Conservation (phyloP, 2,888 invertebrate species). For the Caenorhabditis japonica region DNA sequence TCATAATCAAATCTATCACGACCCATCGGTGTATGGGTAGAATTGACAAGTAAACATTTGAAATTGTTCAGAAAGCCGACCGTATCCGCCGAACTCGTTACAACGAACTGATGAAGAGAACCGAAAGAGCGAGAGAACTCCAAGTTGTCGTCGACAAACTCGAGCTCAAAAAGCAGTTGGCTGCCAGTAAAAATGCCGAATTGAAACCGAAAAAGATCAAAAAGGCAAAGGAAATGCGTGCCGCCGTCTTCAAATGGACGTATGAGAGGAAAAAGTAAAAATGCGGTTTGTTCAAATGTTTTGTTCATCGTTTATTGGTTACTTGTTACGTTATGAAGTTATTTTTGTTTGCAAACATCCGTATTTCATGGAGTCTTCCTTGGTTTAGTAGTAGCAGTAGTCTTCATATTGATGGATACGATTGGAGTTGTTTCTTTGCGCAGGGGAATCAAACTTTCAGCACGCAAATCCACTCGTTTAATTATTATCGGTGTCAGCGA, state of each 20-base stretch:
- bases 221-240: slow-evolving; percentile 66
- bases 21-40: no score
- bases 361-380: neutral
- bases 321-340: slow-evolving; percentile 17
- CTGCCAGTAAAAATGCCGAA: slow-evolving; percentile 51
- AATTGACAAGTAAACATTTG: no score
- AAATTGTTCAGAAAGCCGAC: slow-evolving; percentile 69
- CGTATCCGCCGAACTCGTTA: slow-evolving; percentile 66
- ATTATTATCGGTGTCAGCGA: slow-evolving; percentile 34
- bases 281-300: slow-evolving; percentile 10
- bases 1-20: no score
- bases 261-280: slow-evolving; percentile 73
- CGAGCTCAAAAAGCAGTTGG: slow-evolving; percentile 71
- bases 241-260: slow-evolving; percentile 76
- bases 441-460: slow-evolving; percentile 5
- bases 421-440: neutral
- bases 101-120: slow-evolving; percentile 72
- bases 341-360: slow-evolving; percentile 3
- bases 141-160: slow-evolving; percentile 70
- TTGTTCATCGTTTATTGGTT: slow-evolving; percentile 27
- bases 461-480: slow-evolving; percentile 19
- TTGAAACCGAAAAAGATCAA: slow-evolving; percentile 68
- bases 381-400: neutral
- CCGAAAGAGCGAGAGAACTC: slow-evolving; percentile 72
- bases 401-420: neutral